Conservation (phyloP, 2,113 vertebrate species). For the Oceanodroma tethys region DNA sequence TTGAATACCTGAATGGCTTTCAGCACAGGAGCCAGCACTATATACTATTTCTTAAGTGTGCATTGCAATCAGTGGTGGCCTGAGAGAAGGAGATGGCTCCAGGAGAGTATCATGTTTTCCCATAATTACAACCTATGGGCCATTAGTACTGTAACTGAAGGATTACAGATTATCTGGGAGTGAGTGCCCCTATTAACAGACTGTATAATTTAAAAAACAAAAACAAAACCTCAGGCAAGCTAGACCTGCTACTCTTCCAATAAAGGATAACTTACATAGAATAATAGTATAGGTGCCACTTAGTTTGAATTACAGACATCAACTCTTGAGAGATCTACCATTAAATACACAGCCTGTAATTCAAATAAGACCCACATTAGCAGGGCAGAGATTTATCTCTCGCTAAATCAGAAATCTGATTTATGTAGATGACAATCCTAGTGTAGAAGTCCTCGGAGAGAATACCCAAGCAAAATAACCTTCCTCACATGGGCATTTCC, state of each 20-base stretch:
- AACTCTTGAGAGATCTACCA: neutral
- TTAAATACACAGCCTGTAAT: neutral
- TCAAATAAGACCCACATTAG: neutral
- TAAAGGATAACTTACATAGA: neutral
- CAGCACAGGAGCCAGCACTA: neutral
- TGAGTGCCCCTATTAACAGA: neutral
- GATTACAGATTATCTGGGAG: neutral
- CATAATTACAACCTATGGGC: neutral
- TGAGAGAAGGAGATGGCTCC: neutral
- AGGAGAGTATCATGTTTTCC: neutral
- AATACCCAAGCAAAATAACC: neutral
- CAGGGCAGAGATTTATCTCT: neutral
- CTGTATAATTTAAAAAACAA: neutral
- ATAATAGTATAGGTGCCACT: neutral
- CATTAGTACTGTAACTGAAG: neutral
- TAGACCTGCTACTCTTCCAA: neutral
- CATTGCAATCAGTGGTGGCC: too few species aligned
- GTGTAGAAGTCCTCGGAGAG: neutral
- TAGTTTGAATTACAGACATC: neutral
- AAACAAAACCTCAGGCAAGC: neutral
- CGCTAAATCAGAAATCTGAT: neutral
- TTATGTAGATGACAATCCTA: neutral
- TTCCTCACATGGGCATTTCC: neutral
- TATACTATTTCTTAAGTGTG: neutral
- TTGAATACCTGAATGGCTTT: neutral